phyloP scores from a whole-genome alignment of 2,888 invertebrate species.

The Brachyptera putata region DNA sequence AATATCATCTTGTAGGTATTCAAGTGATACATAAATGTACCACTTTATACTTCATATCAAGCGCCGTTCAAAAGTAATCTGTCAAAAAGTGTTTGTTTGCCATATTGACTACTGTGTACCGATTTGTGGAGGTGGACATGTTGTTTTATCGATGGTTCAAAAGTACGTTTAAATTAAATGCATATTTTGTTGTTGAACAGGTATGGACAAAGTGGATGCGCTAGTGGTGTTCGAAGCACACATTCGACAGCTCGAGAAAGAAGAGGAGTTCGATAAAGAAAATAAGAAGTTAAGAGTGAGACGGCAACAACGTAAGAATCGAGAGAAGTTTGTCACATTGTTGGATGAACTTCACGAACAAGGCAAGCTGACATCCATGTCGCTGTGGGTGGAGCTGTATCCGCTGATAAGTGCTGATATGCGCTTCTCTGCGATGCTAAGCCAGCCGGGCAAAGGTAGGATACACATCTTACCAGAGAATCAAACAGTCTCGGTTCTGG shows the following conservation, averaged over 20 bases:
- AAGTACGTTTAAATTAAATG: too few relatives aligned
- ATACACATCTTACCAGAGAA: too few relatives aligned
- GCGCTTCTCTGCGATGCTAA: constrained; percentile 94
- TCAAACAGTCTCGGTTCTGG: too few relatives aligned
- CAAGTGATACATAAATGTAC: too few relatives aligned
- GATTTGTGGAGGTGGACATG: background rate
- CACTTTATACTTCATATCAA: too few relatives aligned
- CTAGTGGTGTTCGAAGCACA: constrained; percentile 97
- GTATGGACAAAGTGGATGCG: constrained; percentile 99
- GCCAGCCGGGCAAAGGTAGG: constrained; percentile 51
- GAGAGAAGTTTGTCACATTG: constrained; percentile 85
- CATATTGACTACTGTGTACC: background rate
- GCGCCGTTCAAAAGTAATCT: too few relatives aligned
- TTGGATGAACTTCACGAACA: constrained; percentile 92
- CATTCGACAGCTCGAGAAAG: constrained; percentile 87
- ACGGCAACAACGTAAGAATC: constrained; percentile 88
- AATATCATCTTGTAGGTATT: too few relatives aligned
- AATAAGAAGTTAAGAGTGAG: constrained; percentile 80
- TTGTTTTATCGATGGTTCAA: too few relatives aligned
- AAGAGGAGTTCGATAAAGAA: constrained; percentile 85
- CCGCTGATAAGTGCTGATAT: constrained; percentile 92
- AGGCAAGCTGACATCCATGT: constrained; percentile 97
- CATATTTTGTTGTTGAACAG: too few relatives aligned
- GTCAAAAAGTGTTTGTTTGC: background rate
- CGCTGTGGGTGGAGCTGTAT: constrained; percentile 96